Base-by-base conservation (phyloP, 2,797 vertebrate genomes). In the Alfaro cultratus region DNA sequence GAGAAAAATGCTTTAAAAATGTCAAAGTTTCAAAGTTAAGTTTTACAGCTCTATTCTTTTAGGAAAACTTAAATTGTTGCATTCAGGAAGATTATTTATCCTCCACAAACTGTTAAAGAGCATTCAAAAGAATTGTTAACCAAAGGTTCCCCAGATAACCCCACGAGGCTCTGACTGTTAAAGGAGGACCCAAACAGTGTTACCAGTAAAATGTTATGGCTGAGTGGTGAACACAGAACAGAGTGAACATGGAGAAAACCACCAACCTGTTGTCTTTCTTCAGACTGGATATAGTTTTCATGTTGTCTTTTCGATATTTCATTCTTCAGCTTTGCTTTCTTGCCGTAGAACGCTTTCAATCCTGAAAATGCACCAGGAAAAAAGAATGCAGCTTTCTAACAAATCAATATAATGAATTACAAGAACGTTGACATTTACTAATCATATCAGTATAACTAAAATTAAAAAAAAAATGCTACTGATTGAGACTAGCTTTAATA, bases 261-360 rank as follows among this genome's bases (percentile, higher is more conserved):
- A 87, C 92, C 13, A 4, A 98, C 97, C 96, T 97, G 94, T 0
- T 16, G 9, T 7, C 80, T 88, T 1, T 96, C 96, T 83, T 97
- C 96, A 0, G 80, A 87, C 62, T 84, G 88, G 34, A 95, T 47
- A 67, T 95, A 96, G 29, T 88, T 86, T 83, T 96, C 93, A n/a
- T 95, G 97, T 29, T 72, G 91, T 21, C 92, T 93, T 91, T 97
- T 96, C 43, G 88, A 92, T 0, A 95, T 91, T 83, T 89, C 93
- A 4, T 94, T 93, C 84, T 94, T 95, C 1, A 95, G 80, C 0
- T 74, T 45, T 4, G 85, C 76, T 80, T 96, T 97, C 87, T 95
- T 96, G 3, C 96, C 94, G 3, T 97, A 99, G 86, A 96, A 98
- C 21, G 80, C 86, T 87, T 97, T 97, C 75, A 98, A 87, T 67